Conservation (phyloP, 2,797 vertebrate species). For the Mus minutoides region DNA sequence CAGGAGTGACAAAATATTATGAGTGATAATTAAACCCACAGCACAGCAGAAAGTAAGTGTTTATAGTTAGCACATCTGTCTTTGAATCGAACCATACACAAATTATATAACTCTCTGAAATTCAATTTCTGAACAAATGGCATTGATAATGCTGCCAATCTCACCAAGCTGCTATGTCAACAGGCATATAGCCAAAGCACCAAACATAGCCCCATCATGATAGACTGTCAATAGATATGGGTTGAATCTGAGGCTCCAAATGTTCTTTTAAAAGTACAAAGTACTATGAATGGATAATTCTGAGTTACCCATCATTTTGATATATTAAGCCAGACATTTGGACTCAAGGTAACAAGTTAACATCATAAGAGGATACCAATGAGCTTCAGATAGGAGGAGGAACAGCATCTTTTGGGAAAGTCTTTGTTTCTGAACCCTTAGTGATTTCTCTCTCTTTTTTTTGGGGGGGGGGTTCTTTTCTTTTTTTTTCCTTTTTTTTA, state of each 20-base stretch:
- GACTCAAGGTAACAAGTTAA: slow-evolving; percentile 10
- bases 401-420: background rate
- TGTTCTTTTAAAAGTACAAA: background rate
- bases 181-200: background rate
- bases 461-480: no score
- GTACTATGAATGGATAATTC: background rate
- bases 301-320: background rate
- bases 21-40: background rate
- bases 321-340: slow-evolving; percentile 12
- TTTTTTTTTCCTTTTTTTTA: no score
- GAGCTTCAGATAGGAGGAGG: background rate
- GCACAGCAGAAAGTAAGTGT: background rate
- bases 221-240: background rate
- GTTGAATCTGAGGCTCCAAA: background rate
- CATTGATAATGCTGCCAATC: background rate
- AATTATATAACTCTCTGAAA: slow-evolving; percentile 20
- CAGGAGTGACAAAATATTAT: background rate
- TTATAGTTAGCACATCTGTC: background rate
- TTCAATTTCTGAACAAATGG: slow-evolving; percentile 15
- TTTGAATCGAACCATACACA: slow-evolving; percentile 13
- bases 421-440: background rate
- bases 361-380: background rate
- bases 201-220: background rate
- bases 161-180: background rate
- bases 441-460: background rate